Evolutionary conservation across 35 echinoderm and acorn worm species (phyloP).

Genomic region (Stichopus chloronotus): DNA sequence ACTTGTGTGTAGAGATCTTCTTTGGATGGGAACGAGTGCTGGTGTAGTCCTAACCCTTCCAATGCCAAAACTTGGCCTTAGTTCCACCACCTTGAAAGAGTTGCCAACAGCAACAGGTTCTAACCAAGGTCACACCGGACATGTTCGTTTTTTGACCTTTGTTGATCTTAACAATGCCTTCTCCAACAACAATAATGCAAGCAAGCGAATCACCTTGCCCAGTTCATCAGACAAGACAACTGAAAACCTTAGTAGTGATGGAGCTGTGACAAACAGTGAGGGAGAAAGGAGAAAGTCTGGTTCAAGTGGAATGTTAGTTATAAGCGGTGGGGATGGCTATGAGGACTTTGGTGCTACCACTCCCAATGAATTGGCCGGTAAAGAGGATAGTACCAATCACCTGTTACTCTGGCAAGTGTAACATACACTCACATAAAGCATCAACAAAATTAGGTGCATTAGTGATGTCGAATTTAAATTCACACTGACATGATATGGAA

Average conservation of each 20-base stretch:
- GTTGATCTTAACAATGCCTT: slow-evolving; percentile 80
- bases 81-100: slow-evolving; percentile 69
- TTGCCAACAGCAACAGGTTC: slow-evolving; percentile 78
- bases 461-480: background rate
- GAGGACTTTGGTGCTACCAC: slow-evolving; percentile 93
- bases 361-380: slow-evolving; percentile 90
- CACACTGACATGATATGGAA: background rate
- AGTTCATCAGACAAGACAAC: slow-evolving; percentile 26
- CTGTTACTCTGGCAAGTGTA: slow-evolving; percentile 93
- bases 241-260: background rate
- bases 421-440: background rate
- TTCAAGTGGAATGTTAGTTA: slow-evolving; percentile 88
- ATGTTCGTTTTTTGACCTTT: slow-evolving; percentile 87
- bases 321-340: slow-evolving; percentile 97
- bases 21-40: slow-evolving; percentile 98
- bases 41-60: slow-evolving; percentile 96
- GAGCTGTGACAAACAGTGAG: slow-evolving; percentile 53
- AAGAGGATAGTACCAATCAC: slow-evolving; percentile 99
- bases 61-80: slow-evolving; percentile 84
- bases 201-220: slow-evolving; percentile 45
- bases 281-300: slow-evolving; percentile 57
- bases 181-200: slow-evolving; percentile 61
- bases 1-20: slow-evolving; percentile 88
- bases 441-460: no score
- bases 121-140: slow-evolving; percentile 93